Base-by-base conservation (phyloP, 2,797 vertebrate genomes). In the Loris lydekkerianus region DNA sequence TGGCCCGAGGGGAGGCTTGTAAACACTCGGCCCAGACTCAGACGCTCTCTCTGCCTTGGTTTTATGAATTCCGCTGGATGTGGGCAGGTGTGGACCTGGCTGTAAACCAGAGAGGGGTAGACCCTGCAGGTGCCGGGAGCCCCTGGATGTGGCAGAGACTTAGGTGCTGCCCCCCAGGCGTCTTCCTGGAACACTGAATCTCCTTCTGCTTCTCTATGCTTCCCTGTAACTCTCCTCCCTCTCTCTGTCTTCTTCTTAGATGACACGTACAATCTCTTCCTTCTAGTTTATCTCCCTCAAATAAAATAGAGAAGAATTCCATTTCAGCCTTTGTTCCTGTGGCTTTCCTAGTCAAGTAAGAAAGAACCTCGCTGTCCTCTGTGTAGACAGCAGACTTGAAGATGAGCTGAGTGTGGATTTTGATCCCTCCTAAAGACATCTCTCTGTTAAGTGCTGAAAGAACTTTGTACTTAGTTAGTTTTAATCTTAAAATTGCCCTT, bases 1-100 rank as follows among this genome's bases (percentile, higher is more conserved):
- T 70, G 80, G 80, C 91, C 86, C 40, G 14, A 77, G 75, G 34
- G 40, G 49, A 83, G 56, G 31, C 72, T 85, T 73, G 65, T 86
- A 86, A 96, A 94, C 34, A 17, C 23, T 69, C n/a, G 67, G 63
- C 61, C 81, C 76, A 94, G 73, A 76, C 43, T 21, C 61, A 87
- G 53, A 94, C 3, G 56, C 37, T 23, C 3, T 31, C 90, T 95
- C 72, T 77, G 37, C 53, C 58, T 14, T 78, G 86, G 70, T 95
- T 96, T 83, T 75, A 86, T 92, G 76, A 89, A 91, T 94, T 96
- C 78, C 20, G 9, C 86, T 86, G 83, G 70, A 29, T 83, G 67
- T 93, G 70, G 91, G 80, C 93, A 96, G 75, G 86, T 84, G 94
- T 83, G 65, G 53, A 49, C 53, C 67, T 91, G 77, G 49, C 40